Conservation (phyloP, 2,888 invertebrate genomes). For the Operophtera brumata region DNA sequence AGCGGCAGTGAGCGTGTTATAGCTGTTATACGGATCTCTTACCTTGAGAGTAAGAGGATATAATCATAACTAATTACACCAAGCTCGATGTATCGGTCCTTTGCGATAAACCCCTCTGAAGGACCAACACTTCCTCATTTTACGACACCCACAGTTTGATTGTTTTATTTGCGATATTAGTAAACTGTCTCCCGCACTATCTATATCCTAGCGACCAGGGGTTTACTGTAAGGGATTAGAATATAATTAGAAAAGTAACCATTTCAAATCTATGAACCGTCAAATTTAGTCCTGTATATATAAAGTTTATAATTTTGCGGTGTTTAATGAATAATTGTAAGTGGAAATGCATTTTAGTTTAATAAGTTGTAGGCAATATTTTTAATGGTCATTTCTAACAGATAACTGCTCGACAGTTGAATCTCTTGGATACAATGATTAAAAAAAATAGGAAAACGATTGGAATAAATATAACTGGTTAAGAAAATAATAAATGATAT, state of each 20-base stretch:
- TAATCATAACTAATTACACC: constrained; percentile 75
- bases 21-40: constrained; percentile 52
- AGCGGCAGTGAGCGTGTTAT: constrained; percentile 31
- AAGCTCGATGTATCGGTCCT: constrained; percentile 66
- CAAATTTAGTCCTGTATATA: constrained; percentile 76
- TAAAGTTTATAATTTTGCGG: constrained; percentile 73
- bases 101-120: constrained; percentile 61
- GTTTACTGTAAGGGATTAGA: constrained; percentile 62
- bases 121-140: constrained; percentile 59
- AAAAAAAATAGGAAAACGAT: constrained; percentile 79
- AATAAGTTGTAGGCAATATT: constrained; percentile 79
- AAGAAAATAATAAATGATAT: constrained; percentile 81
- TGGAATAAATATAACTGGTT: constrained; percentile 79
- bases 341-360: constrained; percentile 80
- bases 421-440: constrained; percentile 78
- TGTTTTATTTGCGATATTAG: constrained; percentile 46
- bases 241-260: constrained; percentile 63
- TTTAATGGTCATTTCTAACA: constrained; percentile 75
- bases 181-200: constrained; percentile 47
- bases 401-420: constrained; percentile 73
- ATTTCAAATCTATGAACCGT: constrained; percentile 69
- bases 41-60: constrained; percentile 65
- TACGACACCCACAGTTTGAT: constrained; percentile 44
- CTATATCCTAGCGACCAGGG: constrained; percentile 54
- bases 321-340: constrained; percentile 74